A percentile compares a stretch with the other conserved stretches of the same genome.
phyloP scores from a whole-genome alignment of 2,797 vertebrate genomes.

The Leptoclinus maculatus region DNA sequence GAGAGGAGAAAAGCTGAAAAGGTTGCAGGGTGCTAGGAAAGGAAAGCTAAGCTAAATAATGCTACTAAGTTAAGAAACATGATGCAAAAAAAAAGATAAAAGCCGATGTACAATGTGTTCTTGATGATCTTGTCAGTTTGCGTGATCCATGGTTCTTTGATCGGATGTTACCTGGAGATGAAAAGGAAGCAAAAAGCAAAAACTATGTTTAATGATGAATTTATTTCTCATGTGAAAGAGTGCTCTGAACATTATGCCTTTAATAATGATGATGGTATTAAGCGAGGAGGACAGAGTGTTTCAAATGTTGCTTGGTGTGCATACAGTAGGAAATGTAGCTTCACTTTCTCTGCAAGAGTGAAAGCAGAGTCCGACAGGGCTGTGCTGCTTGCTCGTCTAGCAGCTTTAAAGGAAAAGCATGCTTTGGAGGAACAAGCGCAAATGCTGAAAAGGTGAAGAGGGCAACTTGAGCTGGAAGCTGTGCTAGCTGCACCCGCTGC shows the following conservation, averaged over 20 bases:
- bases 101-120: background rate
- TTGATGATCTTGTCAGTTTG: background rate
- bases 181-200: background rate
- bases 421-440: background rate
- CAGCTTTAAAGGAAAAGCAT: background rate
- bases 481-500: background rate
- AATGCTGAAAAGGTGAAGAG: background rate
- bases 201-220: background rate
- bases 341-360: background rate
- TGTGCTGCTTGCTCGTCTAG: background rate
- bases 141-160: background rate
- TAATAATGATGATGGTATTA: background rate
- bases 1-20: background rate
- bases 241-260: background rate
- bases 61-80: background rate
- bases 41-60: background rate
- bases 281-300: background rate
- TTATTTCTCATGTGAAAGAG: background rate
- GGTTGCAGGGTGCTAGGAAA: background rate
- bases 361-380: background rate
- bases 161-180: background rate
- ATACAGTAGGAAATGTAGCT: background rate
- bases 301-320: background rate
- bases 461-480: background rate
- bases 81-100: background rate